phyloP scores from a whole-genome alignment of 2,797 vertebrate species.

The Crax fasciolata region DNA sequence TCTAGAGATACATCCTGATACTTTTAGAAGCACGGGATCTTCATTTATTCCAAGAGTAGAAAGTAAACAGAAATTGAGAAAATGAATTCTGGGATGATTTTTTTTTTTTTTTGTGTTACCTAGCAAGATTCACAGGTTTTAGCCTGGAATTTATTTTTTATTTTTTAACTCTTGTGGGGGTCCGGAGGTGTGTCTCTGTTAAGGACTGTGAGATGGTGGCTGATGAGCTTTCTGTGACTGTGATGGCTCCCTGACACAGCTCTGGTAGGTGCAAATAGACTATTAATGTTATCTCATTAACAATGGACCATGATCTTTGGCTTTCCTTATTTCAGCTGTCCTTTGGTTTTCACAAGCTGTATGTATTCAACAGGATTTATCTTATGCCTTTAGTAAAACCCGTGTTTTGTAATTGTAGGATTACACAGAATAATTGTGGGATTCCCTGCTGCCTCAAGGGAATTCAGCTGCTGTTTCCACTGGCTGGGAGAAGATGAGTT shows the following conservation, averaged over 20 bases:
- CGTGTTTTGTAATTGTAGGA: not conserved
- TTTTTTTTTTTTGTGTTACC: not conserved
- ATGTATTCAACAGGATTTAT: not conserved
- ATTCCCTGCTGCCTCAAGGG: not conserved
- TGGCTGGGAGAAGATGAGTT: not conserved
- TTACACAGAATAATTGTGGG: not conserved
- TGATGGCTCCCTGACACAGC: not conserved
- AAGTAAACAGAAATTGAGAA: not conserved
- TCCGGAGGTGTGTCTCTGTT: not conserved
- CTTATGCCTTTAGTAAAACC: not conserved
- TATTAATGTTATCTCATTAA: not conserved
- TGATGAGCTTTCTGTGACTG: not conserved
- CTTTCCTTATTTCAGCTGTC: not conserved
- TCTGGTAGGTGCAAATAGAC: not conserved
- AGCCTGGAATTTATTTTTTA: not conserved
- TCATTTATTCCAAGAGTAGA: not conserved
- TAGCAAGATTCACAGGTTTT: not conserved
- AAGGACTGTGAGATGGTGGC: not conserved
- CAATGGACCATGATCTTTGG: not conserved
- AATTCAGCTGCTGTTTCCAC: slow-evolving; percentile 7
- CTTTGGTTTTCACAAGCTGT: not conserved
- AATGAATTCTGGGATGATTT: not conserved
- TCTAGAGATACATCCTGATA: not conserved
- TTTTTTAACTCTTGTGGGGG: not conserved
- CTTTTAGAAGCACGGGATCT: not conserved